Evolutionary conservation across 2,113 vertebrate species (phyloP).

Genomic region (Regulus satrapa): DNA sequence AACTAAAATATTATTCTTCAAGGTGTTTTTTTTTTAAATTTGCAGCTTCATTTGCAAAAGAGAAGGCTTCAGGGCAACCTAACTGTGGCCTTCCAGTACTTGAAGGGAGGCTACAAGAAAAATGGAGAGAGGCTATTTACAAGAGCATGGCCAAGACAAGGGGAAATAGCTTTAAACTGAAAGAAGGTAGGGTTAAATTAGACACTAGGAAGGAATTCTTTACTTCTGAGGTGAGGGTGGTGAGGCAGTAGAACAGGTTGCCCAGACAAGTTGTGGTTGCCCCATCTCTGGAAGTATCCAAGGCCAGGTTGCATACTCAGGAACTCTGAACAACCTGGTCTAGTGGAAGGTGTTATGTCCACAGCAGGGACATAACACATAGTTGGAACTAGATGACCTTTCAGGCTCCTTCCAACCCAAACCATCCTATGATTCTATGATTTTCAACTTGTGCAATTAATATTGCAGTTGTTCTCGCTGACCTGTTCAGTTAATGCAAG

Average conservation of each 20-base stretch:
- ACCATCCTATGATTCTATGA: neutral
- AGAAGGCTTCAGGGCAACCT: neutral
- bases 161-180: neutral
- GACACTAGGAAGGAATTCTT: neutral
- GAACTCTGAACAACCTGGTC: neutral
- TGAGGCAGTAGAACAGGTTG: neutral
- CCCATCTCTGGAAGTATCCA: neutral
- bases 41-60: neutral
- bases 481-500: neutral
- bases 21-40: neutral
- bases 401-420: neutral
- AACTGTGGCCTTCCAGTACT: neutral
- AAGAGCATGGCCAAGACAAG: neutral
- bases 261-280: neutral
- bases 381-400: neutral
- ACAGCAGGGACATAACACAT: rapidly evolving
- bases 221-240: too few relatives aligned
- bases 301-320: neutral
- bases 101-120: neutral
- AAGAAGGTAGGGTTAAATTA: neutral
- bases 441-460: neutral
- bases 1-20: neutral
- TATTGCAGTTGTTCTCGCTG: neutral
- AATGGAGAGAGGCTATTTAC: neutral
- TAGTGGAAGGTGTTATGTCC: neutral